Conservation (phyloP, 2,797 vertebrate species). For the Dryobates pubescens region DNA sequence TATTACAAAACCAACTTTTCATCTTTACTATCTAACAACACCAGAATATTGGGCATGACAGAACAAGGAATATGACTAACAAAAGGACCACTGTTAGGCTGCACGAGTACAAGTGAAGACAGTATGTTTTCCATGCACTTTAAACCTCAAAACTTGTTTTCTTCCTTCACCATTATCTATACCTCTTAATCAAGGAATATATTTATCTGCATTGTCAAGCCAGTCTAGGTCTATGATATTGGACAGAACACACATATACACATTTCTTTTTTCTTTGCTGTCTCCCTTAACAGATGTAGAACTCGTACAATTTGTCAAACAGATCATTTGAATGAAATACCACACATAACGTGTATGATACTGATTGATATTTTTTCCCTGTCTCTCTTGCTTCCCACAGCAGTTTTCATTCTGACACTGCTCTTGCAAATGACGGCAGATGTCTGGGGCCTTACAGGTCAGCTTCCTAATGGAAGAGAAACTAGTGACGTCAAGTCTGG, state of each 20-base stretch:
- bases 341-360: accelerated
- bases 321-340: background rate
- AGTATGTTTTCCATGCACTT: background rate
- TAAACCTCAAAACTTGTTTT: background rate
- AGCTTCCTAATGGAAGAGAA: background rate
- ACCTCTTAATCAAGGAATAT: background rate
- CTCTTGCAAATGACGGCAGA: background rate
- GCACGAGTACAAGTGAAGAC: background rate
- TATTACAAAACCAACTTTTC: background rate
- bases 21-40: background rate
- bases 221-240: background rate
- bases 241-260: background rate
- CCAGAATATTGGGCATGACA: background rate
- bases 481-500: background rate
- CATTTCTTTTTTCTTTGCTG: background rate
- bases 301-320: background rate
- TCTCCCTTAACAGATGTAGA: background rate
- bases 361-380: background rate
- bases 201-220: background rate
- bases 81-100: background rate
- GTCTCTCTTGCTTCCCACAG: background rate
- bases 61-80: background rate
- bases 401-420: background rate
- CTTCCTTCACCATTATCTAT: background rate
- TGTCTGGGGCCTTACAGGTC: background rate